A percentile compares a stretch with the other conserved stretches of the same genome.
Conservation (phyloP, 2,797 vertebrate genomes). For the Gallirallus australis region DNA sequence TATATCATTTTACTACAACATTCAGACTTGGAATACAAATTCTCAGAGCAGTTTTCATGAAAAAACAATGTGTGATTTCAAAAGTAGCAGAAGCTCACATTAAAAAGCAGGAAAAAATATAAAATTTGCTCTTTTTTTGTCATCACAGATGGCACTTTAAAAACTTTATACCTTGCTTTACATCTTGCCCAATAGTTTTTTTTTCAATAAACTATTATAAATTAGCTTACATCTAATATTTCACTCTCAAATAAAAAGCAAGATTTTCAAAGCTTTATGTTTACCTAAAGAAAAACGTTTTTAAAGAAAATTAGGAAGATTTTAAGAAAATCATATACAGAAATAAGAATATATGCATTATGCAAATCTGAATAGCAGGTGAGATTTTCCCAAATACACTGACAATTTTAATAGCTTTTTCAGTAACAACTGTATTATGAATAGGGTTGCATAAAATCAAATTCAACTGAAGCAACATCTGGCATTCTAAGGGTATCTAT, state of each 20-base stretch:
- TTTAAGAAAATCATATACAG: background rate
- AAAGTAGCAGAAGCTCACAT: background rate
- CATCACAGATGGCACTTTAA: background rate
- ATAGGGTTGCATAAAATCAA: background rate
- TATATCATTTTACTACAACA: background rate
- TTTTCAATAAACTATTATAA: background rate
- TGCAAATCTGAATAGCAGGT: background rate
- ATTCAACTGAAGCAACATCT: constrained; percentile 2
- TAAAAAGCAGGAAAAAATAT: background rate
- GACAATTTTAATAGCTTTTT: constrained; percentile 4
- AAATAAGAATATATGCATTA: background rate
- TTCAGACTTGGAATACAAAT: background rate
- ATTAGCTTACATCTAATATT: background rate
- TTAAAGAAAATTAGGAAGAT: background rate
- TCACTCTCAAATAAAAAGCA: background rate
- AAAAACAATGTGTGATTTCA: background rate
- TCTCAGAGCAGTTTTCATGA: background rate
- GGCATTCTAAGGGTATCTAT: background rate
- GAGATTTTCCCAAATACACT: background rate
- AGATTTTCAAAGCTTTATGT: background rate
- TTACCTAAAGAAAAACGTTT: background rate
- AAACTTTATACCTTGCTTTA: background rate
- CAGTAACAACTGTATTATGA: background rate
- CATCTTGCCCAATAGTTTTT: background rate
- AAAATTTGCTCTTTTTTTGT: background rate